Evolutionary conservation across 2,888 invertebrate genomes (phyloP), one percentile per base, ranked within the genome.

Genomic region (Heliconius ismenius): DNA sequence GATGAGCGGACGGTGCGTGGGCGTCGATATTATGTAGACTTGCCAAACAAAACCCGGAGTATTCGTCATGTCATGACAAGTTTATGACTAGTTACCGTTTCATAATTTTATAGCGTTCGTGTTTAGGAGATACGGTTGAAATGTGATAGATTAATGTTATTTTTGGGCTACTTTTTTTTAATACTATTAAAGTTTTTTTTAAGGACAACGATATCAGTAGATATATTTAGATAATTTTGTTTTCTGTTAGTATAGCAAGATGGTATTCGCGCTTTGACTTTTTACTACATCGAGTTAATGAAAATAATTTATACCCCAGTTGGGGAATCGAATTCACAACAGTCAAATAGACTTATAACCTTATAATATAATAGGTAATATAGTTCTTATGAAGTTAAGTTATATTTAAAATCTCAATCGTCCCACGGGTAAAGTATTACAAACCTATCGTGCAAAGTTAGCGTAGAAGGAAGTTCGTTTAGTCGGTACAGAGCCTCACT

Each of bases 41-140:
- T 83, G 82, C 81, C 81, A 82, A 82, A 81, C 79, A 80, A 79
- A 81, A 82, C 81, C 78, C 78, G 75, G 73, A 78, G 58, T 76
- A 81, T 82, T 79, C 78, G 79, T 82, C 81, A 79, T 81, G 70
- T 64, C 73, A 54, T 77, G 80, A 81, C 81, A 70, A 76, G 54
- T 81, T 81, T 80, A 81, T 70, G 81, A 80, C 39, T 58, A 39
- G 39, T 65, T 10, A 65, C 64, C 28, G 64, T 76, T 76, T 67
- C 54, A 72, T 65, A 72, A 70, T 49, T 32, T 58, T 54, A 63
- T 64, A 26, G 64, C 75, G 75, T 28, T 36, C 54, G 72, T 58
- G 21, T 65, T 64, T 13, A 32, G 39, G 73, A 63, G 60, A 58
- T 72, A 72, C 36, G 26, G 60, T 62, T 73, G 62, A 62, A 36